Evolutionary conservation across 1,140 invertebrate species (phyloP), one percentile per base, ranked within the genome.

Genomic region (Cydia pomonella): DNA sequence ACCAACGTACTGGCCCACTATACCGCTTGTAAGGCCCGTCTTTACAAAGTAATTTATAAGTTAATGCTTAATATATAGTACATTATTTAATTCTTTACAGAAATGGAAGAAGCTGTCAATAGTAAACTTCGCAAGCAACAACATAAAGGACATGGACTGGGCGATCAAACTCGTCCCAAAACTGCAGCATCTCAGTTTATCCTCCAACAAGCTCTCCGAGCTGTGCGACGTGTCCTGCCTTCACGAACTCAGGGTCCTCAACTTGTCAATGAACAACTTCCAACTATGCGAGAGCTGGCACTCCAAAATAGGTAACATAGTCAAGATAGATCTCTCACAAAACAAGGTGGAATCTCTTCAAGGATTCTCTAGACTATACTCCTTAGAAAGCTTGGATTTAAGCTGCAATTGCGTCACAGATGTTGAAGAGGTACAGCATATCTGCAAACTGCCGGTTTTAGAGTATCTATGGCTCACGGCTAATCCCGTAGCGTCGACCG

Each of bases 231-330:
- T 99, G 6, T 96, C 96, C 0, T 94, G 95, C 77, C 93, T 99
- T 25, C 96, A 97, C 29, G 94, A 96, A 66, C 88, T 99, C 18
- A 95, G 95, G 10, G 92, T 96, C 72, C 92, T 99, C 0, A 95
- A 96, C 79, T 88, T 98, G 2, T 96, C 96, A 0, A 96, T 96
- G 81, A 99, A 98, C 93, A 93, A 95, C 18, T 96, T 96, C 79
- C 86, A 88, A 0, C 84, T 95, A 0, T 95, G 97, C 53, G 94
- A 96, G 3, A 95, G 97, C 84, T 95, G 98, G 88, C 96, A 98
- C 84, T 95, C 96, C 7, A 97, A 96, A 89, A 94, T 99, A 74
- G 98, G 97, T 1, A 98, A 99, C 92, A 95, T 99, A n/a, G 95
- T 96, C 13, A 95, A 94, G 75, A 94, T 99, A n/a, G 96, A 98